phyloP scores from a whole-genome alignment of 2,113 vertebrate genomes.

The Alaudala cheleensis region DNA sequence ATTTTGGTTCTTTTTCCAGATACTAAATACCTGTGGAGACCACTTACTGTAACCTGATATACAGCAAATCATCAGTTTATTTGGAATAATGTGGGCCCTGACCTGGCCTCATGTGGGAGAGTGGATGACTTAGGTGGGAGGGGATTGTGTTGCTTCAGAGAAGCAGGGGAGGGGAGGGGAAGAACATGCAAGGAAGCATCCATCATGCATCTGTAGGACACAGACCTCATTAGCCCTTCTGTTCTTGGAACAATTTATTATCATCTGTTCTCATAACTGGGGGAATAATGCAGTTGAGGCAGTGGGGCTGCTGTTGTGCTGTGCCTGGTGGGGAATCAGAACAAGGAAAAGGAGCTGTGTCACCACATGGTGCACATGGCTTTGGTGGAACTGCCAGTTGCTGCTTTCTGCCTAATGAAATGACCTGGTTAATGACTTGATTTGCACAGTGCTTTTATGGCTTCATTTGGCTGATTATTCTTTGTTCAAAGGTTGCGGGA shows the following conservation, averaged over 20 bases:
- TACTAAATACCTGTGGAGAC: not conserved
- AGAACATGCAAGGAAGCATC: not conserved
- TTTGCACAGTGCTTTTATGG: not conserved
- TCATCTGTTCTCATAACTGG: not conserved
- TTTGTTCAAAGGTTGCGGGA: constrained; percentile 85
- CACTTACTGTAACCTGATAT: not conserved
- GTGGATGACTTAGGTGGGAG: not conserved
- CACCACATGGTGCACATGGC: not conserved
- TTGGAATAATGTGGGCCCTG: not conserved
- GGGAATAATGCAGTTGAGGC: not conserved
- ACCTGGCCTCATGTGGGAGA: accelerated
- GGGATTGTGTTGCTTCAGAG: not conserved
- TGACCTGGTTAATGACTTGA: not conserved
- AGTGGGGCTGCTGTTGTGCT: not conserved
- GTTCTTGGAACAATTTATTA: not conserved
- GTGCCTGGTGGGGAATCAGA: not conserved
- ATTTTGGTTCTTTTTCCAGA: not conserved
- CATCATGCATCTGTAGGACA: not conserved
- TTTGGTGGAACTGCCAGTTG: not conserved
- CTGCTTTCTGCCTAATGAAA: not conserved
- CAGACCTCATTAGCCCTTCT: not conserved
- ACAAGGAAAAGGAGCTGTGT: not conserved
- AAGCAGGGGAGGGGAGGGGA: not conserved
- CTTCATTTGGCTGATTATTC: not conserved
- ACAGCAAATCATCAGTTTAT: not conserved